Percentiles rank a stretch among this genome's conserved stretches.
Evolutionary conservation across 2,888 invertebrate genomes (phyloP).

Genomic region (Suillia variegata): DNA sequence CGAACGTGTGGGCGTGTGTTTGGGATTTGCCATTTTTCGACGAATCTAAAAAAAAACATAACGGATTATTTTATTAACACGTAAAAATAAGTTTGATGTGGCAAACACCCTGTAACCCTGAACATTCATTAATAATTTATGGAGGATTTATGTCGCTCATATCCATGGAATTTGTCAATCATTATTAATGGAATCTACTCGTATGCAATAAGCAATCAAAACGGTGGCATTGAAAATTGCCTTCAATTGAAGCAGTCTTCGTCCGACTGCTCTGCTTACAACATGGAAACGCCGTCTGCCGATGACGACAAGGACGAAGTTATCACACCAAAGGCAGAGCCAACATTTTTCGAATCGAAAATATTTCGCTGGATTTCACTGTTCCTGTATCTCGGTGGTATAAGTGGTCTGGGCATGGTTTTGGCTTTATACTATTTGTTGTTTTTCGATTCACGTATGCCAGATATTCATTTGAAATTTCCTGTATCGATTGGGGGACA

Average conservation of each 20-base stretch:
- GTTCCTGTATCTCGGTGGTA: conserved; percentile 52
- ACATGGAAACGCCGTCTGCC: too few relatives aligned
- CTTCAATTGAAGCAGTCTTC: too few relatives aligned
- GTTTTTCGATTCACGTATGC: conserved; percentile 58
- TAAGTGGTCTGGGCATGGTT: conserved; percentile 53
- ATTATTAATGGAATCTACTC: conserved; percentile 10
- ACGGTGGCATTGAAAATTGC: conserved; percentile 11
- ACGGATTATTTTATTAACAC: too few relatives aligned
- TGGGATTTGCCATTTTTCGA: conserved; percentile 13
- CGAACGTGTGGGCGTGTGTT: conserved; percentile 43
- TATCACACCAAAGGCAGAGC: conserved; percentile 7
- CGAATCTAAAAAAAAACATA: conserved; percentile 17
- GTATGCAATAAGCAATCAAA: neutral
- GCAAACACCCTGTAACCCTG: too few relatives aligned
- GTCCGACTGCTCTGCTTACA: too few relatives aligned
- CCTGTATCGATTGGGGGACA: conserved; percentile 51
- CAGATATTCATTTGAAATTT: conserved; percentile 54
- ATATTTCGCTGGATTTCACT: conserved; percentile 52
- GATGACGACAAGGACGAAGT: conserved; percentile 4
- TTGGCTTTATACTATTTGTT: conserved; percentile 53
- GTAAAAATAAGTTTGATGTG: too few relatives aligned
- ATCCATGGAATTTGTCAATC: conserved; percentile 25
- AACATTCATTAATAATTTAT: neutral
- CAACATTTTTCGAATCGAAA: conserved; percentile 47
- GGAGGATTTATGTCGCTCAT: too few relatives aligned